Base-by-base conservation (phyloP, 2,113 vertebrate species). In the Capra hircus region DNA sequence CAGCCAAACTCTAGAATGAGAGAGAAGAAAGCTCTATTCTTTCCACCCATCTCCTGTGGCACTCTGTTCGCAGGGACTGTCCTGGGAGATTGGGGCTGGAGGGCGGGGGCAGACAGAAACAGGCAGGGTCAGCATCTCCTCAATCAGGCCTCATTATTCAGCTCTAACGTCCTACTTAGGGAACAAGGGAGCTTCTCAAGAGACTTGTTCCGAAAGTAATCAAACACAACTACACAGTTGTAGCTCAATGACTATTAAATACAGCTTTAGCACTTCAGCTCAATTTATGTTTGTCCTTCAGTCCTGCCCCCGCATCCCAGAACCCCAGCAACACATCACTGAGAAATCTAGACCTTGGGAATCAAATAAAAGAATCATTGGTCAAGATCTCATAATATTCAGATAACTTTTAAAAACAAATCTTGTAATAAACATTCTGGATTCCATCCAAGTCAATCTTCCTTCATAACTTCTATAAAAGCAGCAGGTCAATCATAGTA, bases 181-280 rank as follows among this genome's bases (percentile, higher is more conserved):
- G 97, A 96, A 91, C 57, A 85, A 90, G 36, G 7, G 33, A 90
- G 45, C 84, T 90, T 84, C 90, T 94, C 64, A 59, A 92, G 64
- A 85, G 87, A 89, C 14, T 15, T 52, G 23, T 89, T 78, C 91
- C 45, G 48, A 48, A 90, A 83, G 74, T 50, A 85, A 92, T 90
- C 89, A 89, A 95, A 91, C 67, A 93, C 94, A 80, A 23, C 48
- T 59, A 86, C 94, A 85, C 78, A 45, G 27, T 50, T 52, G 57
- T 21, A 62, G 48, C 64, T 96, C 96, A 84, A 1, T 48, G 64
- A 59, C 23, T 94, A 23, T 94, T 93, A 64, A 94, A 50, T 91
- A 90, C 6, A 40, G 45, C 81, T 59, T 81, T 5, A 91, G 71
- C 21, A n/a, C 43, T 71, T 67, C 15, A 95, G 77, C 45, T 88